phyloP scores from a whole-genome alignment of 2,888 invertebrate genomes.

The Platynereis dumerilii region DNA sequence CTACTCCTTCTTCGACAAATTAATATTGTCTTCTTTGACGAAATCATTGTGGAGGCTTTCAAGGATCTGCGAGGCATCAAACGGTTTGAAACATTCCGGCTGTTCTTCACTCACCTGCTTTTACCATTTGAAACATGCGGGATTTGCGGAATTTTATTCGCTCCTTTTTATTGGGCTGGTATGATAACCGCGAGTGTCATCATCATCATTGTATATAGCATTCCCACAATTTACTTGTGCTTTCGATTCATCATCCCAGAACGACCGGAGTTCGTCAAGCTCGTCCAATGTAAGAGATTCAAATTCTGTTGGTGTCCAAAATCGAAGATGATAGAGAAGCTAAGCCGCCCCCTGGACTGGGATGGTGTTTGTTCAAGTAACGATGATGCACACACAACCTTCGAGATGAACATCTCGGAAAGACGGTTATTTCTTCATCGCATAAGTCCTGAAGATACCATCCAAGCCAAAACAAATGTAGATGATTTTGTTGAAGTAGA shows the following conservation, averaged over 20 bases:
- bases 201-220: conserved; percentile 6
- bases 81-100: conserved; percentile 2
- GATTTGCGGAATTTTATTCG: conserved; percentile 12
- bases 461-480: too few species aligned
- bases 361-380: too few species aligned
- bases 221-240: conserved; percentile 13
- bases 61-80: conserved; percentile 7
- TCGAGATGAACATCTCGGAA: neutral
- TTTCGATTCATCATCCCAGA: conserved; percentile 14
- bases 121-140: conserved; percentile 25
- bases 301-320: too few species aligned
- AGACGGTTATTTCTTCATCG: too few species aligned
- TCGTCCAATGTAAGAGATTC: neutral
- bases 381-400: neutral
- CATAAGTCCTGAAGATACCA: too few species aligned
- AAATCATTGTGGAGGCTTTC: neutral
- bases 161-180: conserved; percentile 14
- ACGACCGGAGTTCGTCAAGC: neutral
- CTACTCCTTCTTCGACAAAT: neutral
- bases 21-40: neutral
- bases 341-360: too few species aligned
- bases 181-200: conserved; percentile 2
- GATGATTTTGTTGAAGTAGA: too few species aligned
- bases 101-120: conserved; percentile 10
- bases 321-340: too few species aligned